A percentile compares a stretch with the other conserved stretches of the same genome.
Evolutionary conservation across 2,888 invertebrate species (phyloP).

Genomic region (Ptilodon capucinus): DNA sequence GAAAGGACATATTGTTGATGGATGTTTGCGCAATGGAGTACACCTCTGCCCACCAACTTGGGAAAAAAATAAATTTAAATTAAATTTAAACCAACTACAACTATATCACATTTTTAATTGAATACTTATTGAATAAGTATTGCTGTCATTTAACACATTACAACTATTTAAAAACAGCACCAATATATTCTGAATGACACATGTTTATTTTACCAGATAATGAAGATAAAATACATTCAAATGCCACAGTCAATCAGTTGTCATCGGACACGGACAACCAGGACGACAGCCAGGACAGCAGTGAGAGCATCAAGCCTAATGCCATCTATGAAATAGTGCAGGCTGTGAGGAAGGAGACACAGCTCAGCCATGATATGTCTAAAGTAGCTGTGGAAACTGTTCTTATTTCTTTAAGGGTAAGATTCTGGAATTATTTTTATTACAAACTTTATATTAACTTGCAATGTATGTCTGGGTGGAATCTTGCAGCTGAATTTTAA

Average conservation of each 20-base stretch:
- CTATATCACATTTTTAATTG: no score
- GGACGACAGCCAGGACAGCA: constrained; percentile 76
- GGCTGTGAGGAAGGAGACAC: constrained; percentile 91
- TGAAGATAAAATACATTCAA: constrained; percentile 45
- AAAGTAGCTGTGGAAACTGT: constrained; percentile 93
- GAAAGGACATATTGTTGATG: no score
- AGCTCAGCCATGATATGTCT: constrained; percentile 93
- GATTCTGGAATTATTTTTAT: constrained; percentile 11
- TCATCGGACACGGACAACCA: constrained; percentile 76
- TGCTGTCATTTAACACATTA: no score
- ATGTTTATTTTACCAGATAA: constrained; percentile 32
- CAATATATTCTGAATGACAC: background rate
- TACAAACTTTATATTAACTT: no score
- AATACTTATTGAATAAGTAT: no score
- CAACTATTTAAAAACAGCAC: no score
- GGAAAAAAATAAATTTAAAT: no score
- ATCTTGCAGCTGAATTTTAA: no score
- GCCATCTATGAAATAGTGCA: constrained; percentile 90
- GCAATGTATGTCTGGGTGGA: no score
- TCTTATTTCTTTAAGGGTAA: constrained; percentile 76
- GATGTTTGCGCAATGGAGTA: no score
- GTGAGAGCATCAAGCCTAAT: constrained; percentile 77
- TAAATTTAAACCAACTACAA: no score
- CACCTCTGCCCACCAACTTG: no score
- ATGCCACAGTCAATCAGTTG: constrained; percentile 54